Base-by-base conservation (phyloP, 2,113 vertebrate species). In the Cheilinus undulatus region DNA sequence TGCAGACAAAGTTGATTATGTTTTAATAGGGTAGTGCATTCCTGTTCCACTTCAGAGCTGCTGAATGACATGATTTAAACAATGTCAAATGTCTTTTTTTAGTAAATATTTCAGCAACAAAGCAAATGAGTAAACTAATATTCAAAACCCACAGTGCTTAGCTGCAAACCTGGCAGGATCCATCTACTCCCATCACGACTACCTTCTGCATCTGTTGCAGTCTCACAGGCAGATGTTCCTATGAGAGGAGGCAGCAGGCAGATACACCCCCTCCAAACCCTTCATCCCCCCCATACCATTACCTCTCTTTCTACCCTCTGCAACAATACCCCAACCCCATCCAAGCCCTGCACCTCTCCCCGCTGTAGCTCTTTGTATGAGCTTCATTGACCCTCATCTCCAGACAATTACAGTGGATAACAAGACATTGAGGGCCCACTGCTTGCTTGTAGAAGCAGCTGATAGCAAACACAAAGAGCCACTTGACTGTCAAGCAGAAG, bases 201-300 rank as follows among this genome's bases (percentile, higher is more conserved):
- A 9, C 69, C 53, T 52, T 63, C 74, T 84, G 84, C 89, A 93
- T 92, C 90, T 91, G 89, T 87, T 89, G 76, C 69, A 32, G 67
- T 68, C 88, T 78, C 70, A 27, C 59, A 86, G 86, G 86, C 88
- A 91, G 89, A 91, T 91, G 88, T 88, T 90, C 67, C 84, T 74
- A 76, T 45, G 80, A 72, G 69, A 54, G 79, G 84, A 91, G 78
- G 67, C 86, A 90, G 82, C 72, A 77, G 86, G 82, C 85, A 84
- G 73, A 80, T 63, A 83, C 50, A 77, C 49, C 71, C 61, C 64
- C 48, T 23, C 11, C 34, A 24, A 23, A 40, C 42, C 49, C 52
- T 28, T 49, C 22, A 36, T 53, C 59, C 70, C 59, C 70, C 62
- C 59, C 60, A 46, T 71, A 63, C 27, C 68, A 84, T 79, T 83